Evolutionary conservation across 2,113 vertebrate genomes (phyloP).

Genomic region (Eolophus roseicapilla): DNA sequence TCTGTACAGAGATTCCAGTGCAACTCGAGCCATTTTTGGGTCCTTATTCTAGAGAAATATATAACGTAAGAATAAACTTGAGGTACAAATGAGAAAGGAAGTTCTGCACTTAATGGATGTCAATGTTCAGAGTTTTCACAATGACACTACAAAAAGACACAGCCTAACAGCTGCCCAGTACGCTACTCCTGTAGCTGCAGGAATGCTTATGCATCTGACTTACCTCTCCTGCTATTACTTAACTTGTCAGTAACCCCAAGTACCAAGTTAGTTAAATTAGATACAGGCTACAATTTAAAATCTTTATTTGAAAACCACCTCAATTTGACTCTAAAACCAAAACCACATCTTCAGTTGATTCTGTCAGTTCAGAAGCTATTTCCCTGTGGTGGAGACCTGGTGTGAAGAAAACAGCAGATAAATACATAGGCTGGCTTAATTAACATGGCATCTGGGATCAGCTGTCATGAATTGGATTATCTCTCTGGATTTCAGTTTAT

Average conservation of each 20-base stretch:
- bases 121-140: neutral
- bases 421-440: neutral
- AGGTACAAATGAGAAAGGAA: neutral
- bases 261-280: neutral
- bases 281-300: neutral
- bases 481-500: neutral
- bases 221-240: neutral
- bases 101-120: neutral
- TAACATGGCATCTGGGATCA: neutral
- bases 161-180: neutral
- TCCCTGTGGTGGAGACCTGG: neutral
- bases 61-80: neutral
- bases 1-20: conserved; percentile 95
- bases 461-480: neutral
- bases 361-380: neutral
- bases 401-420: neutral
- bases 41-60: conserved; percentile 89
- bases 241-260: neutral
- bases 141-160: neutral
- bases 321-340: neutral
- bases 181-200: neutral
- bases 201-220: neutral
- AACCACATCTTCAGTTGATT: neutral
- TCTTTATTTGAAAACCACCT: neutral
- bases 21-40: conserved; percentile 99